Base-by-base conservation (phyloP, 2,888 invertebrate species). In the Salticus scenicus region DNA sequence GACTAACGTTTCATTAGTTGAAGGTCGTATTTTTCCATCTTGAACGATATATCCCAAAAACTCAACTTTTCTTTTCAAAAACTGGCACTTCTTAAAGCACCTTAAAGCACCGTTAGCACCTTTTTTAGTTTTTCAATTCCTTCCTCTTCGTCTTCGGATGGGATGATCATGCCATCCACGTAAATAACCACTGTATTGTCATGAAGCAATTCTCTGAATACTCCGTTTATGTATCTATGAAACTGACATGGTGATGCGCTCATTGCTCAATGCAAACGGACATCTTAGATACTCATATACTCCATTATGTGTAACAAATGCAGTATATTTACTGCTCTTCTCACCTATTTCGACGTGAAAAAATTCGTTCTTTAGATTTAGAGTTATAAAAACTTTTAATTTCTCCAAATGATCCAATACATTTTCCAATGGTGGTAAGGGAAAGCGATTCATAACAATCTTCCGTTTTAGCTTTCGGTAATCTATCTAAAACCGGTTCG, bases 51-150 rank as follows among this genome's bases (percentile, higher is more conserved):
- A 71, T 7, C 76, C 77, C 1, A 77, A 37, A 67, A 57, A 73
- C 24, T 77, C 76, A n/a, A 72, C 27, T 20, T 28, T n/a, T 14
- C 27, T 63, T 28, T 69, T 67, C 10, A 75, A 30, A 63, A 81
- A 75, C 2, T 75, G 67, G 20, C 37, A 75, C n/a, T 81, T 81
- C 41, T 47, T 83, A 20, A 82, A 57, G 17, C 75, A 28, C 73
- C 41, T 0, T 12, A 0, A 0, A 42, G 28, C n/a, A 66, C 14
- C n/a, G 64, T 42, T 14, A 73, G 33, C 1, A 80, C 30, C 14
- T 7, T 28, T 20, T 71, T 41, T 0, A 71, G 20, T 27, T 28
- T 28, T 10, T 42, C 72, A 1, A 64, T 0, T 20, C 31, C 66
- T 64, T 80, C 51, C 14, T 47, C 37, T 63, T 31, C 67, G n/a